A percentile compares a stretch with the other conserved stretches of the same genome.
These are phyloP conservation scores for Notamacropus eugenii DNA, from an alignment of 2,797 vertebrate genomes.

Conservation along the genomic window DNA sequence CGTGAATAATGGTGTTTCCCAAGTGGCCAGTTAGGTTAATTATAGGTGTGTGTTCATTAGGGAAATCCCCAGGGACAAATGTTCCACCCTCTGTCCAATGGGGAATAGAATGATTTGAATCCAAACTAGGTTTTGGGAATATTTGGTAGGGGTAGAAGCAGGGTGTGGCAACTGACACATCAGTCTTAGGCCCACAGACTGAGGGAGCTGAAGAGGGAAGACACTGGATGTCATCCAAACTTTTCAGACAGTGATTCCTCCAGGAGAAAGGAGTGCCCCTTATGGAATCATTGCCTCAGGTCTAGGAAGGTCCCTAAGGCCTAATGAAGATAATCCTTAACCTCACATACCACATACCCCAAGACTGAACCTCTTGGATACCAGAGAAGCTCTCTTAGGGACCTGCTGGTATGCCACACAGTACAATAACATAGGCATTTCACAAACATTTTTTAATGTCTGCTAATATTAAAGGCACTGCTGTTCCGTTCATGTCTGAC, in stretches of 20 bases:
- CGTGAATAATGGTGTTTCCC: constrained; percentile 9
- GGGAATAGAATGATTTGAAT: neutral
- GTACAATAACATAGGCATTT: neutral
- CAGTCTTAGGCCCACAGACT: neutral
- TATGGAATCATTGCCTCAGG: neutral
- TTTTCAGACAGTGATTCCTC: neutral
- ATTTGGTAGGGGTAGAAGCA: neutral
- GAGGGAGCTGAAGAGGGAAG: neutral
- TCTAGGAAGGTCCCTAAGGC: neutral
- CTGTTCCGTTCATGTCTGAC: neutral
- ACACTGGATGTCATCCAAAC: neutral
- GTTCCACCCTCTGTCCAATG: neutral
- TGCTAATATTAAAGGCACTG: neutral
- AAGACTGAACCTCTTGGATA: neutral
- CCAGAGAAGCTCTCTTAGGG: neutral
- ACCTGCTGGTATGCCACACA: neutral
- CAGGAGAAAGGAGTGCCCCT: neutral
- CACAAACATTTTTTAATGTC: neutral
- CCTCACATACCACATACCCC: neutral
- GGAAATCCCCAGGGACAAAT: constrained; percentile 3
- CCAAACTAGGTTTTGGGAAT: neutral
- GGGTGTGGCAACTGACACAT: neutral
- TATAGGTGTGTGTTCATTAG: constrained; percentile 40
- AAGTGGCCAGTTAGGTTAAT: constrained; percentile 41
- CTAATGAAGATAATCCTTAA: neutral